Percentiles rank a stretch among this genome's conserved stretches.
phyloP scores from a whole-genome alignment of 1,140 invertebrate species.

The Drosophila oshimai region DNA sequence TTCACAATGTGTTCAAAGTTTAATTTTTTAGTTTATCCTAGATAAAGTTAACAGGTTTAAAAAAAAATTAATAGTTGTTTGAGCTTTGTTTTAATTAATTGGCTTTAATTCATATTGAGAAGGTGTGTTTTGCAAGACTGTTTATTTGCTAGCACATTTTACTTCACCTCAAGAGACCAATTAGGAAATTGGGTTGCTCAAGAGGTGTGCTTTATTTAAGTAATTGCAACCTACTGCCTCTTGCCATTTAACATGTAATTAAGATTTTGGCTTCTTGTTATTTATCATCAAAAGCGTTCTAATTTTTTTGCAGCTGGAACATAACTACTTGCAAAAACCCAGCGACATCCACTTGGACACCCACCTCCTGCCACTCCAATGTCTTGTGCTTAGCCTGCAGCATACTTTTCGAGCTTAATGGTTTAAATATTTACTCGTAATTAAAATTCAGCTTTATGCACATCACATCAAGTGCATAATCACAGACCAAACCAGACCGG shows the following conservation, averaged over 20 bases:
- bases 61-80: too few relatives aligned
- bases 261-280: background rate
- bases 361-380: background rate
- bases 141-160: background rate
- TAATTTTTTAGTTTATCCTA: too few relatives aligned
- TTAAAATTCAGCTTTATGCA: conserved; percentile 80
- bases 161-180: background rate
- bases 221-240: background rate
- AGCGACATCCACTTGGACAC: conserved; percentile 13
- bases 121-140: too few relatives aligned
- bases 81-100: too few relatives aligned
- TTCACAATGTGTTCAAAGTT: too few relatives aligned
- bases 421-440: conserved; percentile 79
- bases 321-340: conserved; percentile 6
- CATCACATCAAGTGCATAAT: conserved; percentile 79
- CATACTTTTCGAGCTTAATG: conserved; percentile 61
- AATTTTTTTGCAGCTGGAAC: background rate
- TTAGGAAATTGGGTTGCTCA: background rate
- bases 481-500: conserved; percentile 44
- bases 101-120: too few relatives aligned
- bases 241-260: background rate
- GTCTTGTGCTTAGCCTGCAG: conserved; percentile 24
- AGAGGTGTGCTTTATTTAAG: background rate
- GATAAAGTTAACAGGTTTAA: too few relatives aligned
- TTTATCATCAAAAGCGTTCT: conserved; percentile 8